phyloP scores from a whole-genome alignment of 2,113 vertebrate genomes.

The Marmota monax region DNA sequence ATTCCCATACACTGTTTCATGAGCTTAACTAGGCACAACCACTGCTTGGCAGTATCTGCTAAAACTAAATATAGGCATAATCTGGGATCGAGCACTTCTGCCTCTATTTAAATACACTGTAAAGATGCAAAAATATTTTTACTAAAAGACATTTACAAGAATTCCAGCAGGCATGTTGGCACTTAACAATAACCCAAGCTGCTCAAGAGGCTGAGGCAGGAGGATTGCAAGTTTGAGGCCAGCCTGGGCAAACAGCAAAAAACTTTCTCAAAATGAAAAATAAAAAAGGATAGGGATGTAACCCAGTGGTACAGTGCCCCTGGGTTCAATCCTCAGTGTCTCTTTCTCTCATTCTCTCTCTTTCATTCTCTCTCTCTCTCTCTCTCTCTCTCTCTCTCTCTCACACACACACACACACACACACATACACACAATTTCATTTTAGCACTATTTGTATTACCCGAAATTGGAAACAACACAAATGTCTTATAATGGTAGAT shows the following conservation, averaged over 20 bases:
- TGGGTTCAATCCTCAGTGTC: too few relatives aligned
- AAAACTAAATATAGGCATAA: neutral
- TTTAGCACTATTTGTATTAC: constrained; percentile 5
- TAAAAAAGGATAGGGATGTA: too few relatives aligned
- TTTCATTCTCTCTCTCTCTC: too few relatives aligned
- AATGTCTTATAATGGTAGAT: neutral
- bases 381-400: too few relatives aligned
- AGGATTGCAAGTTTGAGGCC: too few relatives aligned
- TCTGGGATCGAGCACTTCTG: neutral
- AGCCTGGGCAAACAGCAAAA: too few relatives aligned
- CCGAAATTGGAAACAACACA: neutral
- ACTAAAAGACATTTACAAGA: neutral
- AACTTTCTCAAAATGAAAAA: too few relatives aligned
- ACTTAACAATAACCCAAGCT: too few relatives aligned
- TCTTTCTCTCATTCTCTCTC: too few relatives aligned
- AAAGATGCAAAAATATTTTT: neutral
- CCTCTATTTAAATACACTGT: neutral
- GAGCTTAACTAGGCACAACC: neutral
- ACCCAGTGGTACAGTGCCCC: too few relatives aligned
- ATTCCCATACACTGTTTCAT: neutral
- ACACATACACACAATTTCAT: neutral
- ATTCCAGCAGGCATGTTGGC: neutral
- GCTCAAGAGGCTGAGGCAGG: too few relatives aligned
- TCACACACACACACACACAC: too few relatives aligned
- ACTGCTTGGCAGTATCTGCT: neutral